Base-by-base conservation (phyloP, 1,140 invertebrate genomes). In the Nilaparvata lugens region DNA sequence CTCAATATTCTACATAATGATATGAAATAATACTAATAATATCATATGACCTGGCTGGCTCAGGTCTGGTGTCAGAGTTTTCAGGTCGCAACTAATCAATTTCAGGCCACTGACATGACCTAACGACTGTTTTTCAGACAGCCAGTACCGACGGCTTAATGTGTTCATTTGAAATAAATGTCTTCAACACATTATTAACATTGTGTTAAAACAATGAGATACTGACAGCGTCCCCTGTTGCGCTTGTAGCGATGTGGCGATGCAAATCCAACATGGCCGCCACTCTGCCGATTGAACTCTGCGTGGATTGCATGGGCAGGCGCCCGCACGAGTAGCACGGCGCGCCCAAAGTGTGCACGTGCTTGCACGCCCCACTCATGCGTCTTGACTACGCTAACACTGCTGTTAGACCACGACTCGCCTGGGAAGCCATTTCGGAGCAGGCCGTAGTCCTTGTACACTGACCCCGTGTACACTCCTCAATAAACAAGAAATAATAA, bases 361-460 rank as follows among this genome's bases (percentile, higher is more conserved):
- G 83, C 81, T 21, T 72, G 66, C 11, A 76, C 70, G 14, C 86
- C 86, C 72, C 79, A 84, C 69, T 88, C 85, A 73, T 91, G 89
- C 1, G 88, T 91, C 74, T 91, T 91, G 13, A 91, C 85, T 23
- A 88, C 79, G 25, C 89, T 71, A 4, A 79, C 88, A n/a, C 86
- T 85, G 16, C 82, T 82, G 73, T 89, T 87, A 16, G 77, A 76
- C 1, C 89, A 76, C 67, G 83, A 86, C 71, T 91, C 89, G 1
- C 83, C 88, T 9, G 86, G 87, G 69, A 91, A 90, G 9, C 88
- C 88, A 65, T 87, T 84, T 65, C 84, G 80, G 57, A 84, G 71
- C 11, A 88, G 77, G 31, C 83, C 83, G 69, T 82, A 86, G 66
- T 90, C 87, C 76, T 85, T 86, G 72, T 89, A 90, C 18, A 89